These are phyloP conservation scores for Samia ricini DNA, from an alignment of 1,140 invertebrate species.

Conservation along the genomic window DNA sequence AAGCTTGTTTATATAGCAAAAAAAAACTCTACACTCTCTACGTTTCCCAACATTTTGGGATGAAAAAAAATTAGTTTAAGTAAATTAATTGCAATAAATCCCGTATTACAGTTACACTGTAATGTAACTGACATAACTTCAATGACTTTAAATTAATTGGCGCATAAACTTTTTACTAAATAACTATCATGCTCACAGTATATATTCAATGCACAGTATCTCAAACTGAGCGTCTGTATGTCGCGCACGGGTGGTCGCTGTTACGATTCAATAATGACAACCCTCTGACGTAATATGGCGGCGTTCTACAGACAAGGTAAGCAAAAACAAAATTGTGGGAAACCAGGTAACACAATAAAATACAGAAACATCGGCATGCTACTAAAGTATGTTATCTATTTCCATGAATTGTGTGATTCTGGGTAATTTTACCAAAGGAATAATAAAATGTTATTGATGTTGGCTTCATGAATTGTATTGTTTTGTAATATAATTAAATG, in stretches of 20 bases:
- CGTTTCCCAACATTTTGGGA: no score
- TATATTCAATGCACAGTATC: slow-evolving; percentile 15
- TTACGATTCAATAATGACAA: slow-evolving; percentile 65
- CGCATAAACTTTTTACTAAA: background rate
- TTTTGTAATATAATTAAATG: background rate
- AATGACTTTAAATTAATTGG: background rate
- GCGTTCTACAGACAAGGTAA: slow-evolving; percentile 38
- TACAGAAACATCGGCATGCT: slow-evolving; percentile 5
- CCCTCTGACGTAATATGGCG: slow-evolving; percentile 48
- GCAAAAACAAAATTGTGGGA: slow-evolving; percentile 54
- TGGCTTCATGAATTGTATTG: background rate
- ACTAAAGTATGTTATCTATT: slow-evolving; percentile 18
- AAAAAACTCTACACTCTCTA: no score
- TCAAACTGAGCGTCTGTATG: slow-evolving; percentile 41
- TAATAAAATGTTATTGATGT: background rate
- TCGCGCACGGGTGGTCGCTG: slow-evolving; percentile 56
- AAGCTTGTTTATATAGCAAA: no score
- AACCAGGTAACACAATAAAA: slow-evolving; percentile 50
- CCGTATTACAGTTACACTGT: background rate
- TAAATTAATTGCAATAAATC: background rate
- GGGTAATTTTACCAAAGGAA: background rate
- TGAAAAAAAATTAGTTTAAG: no score
- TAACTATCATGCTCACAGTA: background rate
- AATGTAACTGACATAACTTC: background rate
- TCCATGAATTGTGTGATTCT: slow-evolving; percentile 36